These are phyloP conservation scores for Zaprionus taronus DNA, from an alignment of 1,140 invertebrate genomes.

Conservation along the genomic window DNA sequence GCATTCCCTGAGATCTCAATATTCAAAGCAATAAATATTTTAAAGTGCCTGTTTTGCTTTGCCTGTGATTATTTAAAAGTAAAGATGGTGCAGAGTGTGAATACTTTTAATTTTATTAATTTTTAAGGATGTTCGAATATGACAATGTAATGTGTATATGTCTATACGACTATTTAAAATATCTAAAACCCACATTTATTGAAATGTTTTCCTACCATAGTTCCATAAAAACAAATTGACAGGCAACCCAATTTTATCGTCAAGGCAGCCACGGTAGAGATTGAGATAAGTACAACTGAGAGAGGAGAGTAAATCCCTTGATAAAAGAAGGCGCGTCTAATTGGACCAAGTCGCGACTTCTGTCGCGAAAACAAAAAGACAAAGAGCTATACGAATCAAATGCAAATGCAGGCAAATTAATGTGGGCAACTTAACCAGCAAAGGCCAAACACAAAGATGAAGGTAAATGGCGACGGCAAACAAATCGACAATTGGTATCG, in stretches of 20 bases:
- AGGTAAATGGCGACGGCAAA: not conserved
- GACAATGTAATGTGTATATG: too few species aligned
- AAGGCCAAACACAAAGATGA: not conserved
- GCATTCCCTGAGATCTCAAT: too few species aligned
- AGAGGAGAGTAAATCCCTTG: not conserved
- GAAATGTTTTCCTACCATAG: not conserved
- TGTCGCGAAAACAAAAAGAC: not conserved
- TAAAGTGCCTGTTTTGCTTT: too few species aligned
- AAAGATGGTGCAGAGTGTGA: not conserved
- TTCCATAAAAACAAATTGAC: not conserved
- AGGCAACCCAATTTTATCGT: not conserved
- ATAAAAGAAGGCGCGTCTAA: slow-evolving; percentile 4
- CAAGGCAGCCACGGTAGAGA: not conserved
- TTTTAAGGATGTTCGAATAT: too few species aligned
- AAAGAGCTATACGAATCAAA: slow-evolving; percentile 15
- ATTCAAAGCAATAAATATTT: too few species aligned
- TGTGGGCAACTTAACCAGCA: not conserved
- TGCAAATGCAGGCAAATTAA: slow-evolving; percentile 28
- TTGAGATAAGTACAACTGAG: not conserved
- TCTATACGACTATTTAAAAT: too few species aligned
- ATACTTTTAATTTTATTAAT: too few species aligned
- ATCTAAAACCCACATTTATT: not conserved
- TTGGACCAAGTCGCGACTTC: not conserved
- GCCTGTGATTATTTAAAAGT: too few species aligned
- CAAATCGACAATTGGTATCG: slow-evolving; percentile 30